A percentile compares a stretch with the other conserved stretches of the same genome.
These are phyloP conservation scores for Dendrocincla tyrannina DNA, from an alignment of 2,797 vertebrate genomes.

Conservation along the genomic window DNA sequence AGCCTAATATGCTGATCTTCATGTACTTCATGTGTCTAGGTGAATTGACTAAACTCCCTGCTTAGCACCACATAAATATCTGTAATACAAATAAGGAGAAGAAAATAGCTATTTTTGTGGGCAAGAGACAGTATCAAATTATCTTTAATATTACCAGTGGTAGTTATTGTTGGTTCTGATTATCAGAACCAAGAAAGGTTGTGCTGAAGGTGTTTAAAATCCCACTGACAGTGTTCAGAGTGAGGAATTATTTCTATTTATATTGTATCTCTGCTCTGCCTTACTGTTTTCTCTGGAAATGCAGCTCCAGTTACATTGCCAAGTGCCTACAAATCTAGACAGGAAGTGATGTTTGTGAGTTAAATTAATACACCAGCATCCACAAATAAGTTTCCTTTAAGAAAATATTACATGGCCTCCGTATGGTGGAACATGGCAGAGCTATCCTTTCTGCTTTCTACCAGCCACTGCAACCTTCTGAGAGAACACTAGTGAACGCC, in stretches of 20 bases:
- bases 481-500: neutral
- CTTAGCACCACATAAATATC: neutral
- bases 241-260: neutral
- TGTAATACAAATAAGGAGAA: neutral
- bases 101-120: neutral
- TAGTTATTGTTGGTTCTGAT: neutral
- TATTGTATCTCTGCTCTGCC: neutral
- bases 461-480: neutral
- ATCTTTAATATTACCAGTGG: neutral
- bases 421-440: neutral
- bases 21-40: neutral
- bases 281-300: neutral
- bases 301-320: neutral
- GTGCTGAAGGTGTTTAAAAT: neutral
- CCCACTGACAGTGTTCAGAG: neutral
- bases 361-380: neutral
- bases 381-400: neutral
- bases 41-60: neutral
- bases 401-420: neutral
- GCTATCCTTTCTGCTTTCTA: neutral
- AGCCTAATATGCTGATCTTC: neutral
- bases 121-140: neutral
- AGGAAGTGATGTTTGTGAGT: neutral
- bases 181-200: neutral
- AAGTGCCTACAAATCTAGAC: neutral